Conservation (phyloP, 2,888 invertebrate genomes). For the Lithophane socia region DNA sequence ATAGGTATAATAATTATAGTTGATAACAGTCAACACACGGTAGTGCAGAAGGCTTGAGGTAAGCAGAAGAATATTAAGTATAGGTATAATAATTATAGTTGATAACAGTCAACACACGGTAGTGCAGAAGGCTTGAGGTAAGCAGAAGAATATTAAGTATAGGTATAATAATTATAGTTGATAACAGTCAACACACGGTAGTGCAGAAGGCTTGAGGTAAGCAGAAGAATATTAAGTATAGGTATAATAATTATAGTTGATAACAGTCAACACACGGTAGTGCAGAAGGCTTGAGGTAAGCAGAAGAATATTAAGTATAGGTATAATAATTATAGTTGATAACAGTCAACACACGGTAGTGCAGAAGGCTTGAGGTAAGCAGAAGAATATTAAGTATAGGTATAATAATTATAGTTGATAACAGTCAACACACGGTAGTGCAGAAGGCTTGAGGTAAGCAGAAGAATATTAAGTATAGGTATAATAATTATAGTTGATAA, state of each 20-base stretch:
- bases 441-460: not conserved
- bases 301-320: no score
- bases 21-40: not conserved
- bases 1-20: not conserved
- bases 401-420: not conserved
- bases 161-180: not conserved
- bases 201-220: not conserved
- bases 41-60: not conserved
- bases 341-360: not conserved
- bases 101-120: not conserved
- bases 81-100: not conserved
- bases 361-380: not conserved
- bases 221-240: no score
- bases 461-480: no score
- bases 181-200: not conserved
- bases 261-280: not conserved
- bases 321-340: not conserved
- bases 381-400: no score
- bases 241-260: not conserved
- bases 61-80: not conserved
- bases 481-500: not conserved
- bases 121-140: not conserved
- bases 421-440: not conserved
- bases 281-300: not conserved
- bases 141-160: not conserved